Percentiles rank a stretch among this genome's conserved stretches.
These are phyloP conservation scores for Brachionus angularis DNA, from an alignment of 1,140 invertebrate genomes.

Conservation along the genomic window DNA sequence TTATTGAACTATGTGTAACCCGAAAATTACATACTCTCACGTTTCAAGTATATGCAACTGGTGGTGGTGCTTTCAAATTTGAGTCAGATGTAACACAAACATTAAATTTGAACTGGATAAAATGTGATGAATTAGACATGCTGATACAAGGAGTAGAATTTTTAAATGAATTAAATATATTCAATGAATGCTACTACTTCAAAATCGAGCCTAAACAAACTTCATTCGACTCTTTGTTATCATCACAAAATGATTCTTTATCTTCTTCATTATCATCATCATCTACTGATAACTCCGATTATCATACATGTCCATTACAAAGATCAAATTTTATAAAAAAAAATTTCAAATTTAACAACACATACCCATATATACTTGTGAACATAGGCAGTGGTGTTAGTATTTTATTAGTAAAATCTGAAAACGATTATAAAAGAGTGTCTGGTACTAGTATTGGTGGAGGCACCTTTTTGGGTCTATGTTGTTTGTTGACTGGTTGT, in stretches of 20 bases:
- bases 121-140: constrained; percentile 93
- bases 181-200: constrained; percentile 88
- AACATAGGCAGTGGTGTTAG: constrained; percentile 97
- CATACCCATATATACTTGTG: constrained; percentile 92
- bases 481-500: constrained; percentile 88
- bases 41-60: constrained; percentile 93
- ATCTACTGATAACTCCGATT: background rate
- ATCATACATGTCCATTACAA: background rate
- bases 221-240: background rate
- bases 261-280: background rate
- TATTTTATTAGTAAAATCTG: constrained; percentile 82
- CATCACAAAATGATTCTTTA: background rate
- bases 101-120: constrained; percentile 82
- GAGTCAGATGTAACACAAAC: constrained; percentile 63
- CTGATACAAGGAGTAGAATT: constrained; percentile 89
- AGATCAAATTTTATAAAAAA: background rate
- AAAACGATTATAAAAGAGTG: constrained; percentile 82
- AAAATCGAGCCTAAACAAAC: constrained; percentile 48
- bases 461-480: constrained; percentile 91
- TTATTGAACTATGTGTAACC: constrained; percentile 82
- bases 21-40: constrained; percentile 92
- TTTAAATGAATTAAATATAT: constrained; percentile 78
- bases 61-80: constrained; percentile 96
- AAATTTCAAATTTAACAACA: constrained; percentile 68
- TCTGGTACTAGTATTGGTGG: constrained; percentile 95